Base-by-base conservation (phyloP, 2,888 invertebrate species). In the Atherix ibis region DNA sequence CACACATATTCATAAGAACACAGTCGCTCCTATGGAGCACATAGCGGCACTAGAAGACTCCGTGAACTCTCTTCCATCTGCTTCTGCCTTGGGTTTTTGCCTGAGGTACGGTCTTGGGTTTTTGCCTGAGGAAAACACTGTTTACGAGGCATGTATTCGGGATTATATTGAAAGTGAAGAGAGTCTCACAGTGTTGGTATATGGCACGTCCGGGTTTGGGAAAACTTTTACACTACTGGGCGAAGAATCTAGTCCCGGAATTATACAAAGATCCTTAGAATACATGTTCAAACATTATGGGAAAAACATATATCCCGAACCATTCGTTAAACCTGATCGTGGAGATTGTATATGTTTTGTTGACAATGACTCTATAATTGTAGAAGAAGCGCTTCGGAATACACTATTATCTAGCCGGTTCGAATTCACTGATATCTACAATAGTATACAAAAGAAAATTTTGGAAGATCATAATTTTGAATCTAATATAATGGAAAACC, bases 141-240 rank as follows among this genome's bases (percentile, higher is more conserved):
- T 62, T 0, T 62, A 55, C 35, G 52, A 57, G 15, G 48, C 45
- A 10, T 58, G 58, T 22, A 47, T 61, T 9, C 46, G 51, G 0
- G 46, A 44, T 5, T 51, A 48, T 3, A 54, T 78, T 5, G 52
- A 59, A 28, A 69, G 70, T 5, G 73, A 85, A 0, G 71, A 76
- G 40, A 83, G 75, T 55, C 76, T 76, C 36, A 75, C 83, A 0
- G 62, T 92, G 0, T 73, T 92, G 43, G 77, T 82, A 0, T 91
- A 91, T 54, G 92, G 92, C 5, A 80, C 85, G 0, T 88, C 85
- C 0, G 85, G 85, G 36, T 83, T 89, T 0, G 92, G 92, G 16
- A 89, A 89, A 57, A 84, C 87, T 0, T 81, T 72, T 49, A 85
- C 87, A 0, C 63, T 87, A 26, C 76, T 70, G 65, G 80, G 37